Evolutionary conservation across 2,888 invertebrate species (phyloP).

Genomic region (Ommatoiulus sabulosus): DNA sequence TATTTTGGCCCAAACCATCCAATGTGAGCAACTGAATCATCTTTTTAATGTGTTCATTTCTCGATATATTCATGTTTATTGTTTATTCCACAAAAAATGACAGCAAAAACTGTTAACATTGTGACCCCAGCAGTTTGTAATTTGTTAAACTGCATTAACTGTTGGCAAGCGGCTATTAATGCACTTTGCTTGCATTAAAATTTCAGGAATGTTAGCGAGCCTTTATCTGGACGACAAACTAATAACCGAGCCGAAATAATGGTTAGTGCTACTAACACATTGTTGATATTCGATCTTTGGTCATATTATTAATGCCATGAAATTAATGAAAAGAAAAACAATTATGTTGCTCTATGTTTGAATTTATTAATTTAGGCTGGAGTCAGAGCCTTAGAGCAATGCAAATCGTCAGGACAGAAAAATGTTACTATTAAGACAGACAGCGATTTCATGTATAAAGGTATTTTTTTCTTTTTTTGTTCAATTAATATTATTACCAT

Average conservation of each 20-base stretch:
- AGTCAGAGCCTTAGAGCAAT: constrained; percentile 72
- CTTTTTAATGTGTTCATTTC: no score
- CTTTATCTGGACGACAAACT: constrained; percentile 84
- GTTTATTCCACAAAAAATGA: no score
- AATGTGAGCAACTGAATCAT: constrained; percentile 69
- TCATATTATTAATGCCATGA: neutral
- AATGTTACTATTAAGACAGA: constrained; percentile 88
- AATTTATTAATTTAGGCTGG: constrained; percentile 65
- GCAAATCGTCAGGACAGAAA: constrained; percentile 72
- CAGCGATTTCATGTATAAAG: constrained; percentile 87
- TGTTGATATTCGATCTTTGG: no score
- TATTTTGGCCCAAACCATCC: constrained; percentile 85
- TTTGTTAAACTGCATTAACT: no score
- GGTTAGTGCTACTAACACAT: no score
- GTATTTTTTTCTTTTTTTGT: constrained; percentile 65
- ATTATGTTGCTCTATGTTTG: no score
- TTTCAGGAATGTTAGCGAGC: constrained; percentile 79
- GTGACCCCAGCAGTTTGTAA: no score
- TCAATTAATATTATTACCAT: no score
- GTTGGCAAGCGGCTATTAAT: no score
- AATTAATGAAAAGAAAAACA: no score
- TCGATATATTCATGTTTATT: no score
- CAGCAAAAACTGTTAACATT: no score
- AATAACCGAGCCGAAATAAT: constrained; percentile 98
- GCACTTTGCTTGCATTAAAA: neutral